Evolutionary conservation across 2,113 vertebrate genomes (phyloP).

Genomic region (Protomyctophum bolini): DNA sequence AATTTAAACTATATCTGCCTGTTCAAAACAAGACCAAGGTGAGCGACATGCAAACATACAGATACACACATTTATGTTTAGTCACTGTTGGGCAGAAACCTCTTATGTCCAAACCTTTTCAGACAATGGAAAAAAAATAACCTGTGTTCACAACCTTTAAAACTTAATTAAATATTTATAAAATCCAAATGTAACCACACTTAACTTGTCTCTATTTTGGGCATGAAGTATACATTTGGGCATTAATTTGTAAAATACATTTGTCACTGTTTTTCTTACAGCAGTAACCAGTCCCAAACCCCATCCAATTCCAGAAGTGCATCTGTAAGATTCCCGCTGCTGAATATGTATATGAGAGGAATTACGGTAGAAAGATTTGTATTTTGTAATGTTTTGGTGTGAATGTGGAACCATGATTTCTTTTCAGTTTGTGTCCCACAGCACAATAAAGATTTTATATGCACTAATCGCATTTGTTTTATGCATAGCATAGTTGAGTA

Average conservation of each 20-base stretch:
- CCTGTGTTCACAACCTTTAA: too few relatives aligned
- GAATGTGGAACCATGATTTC: slow-evolving; percentile 44
- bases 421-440: slow-evolving; percentile 43
- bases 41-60: slow-evolving; percentile 21
- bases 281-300: slow-evolving; percentile 47
- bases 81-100: too few relatives aligned
- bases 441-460: slow-evolving; percentile 64
- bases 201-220: neutral
- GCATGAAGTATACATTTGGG: too few relatives aligned
- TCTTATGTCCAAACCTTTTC: too few relatives aligned
- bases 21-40: slow-evolving; percentile 97
- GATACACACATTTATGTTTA: neutral
- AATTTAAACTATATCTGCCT: slow-evolving; percentile 96
- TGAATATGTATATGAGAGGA: slow-evolving; percentile 1
- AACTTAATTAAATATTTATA: too few relatives aligned
- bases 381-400: slow-evolving; percentile 31
- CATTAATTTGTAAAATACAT: neutral
- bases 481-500: too few relatives aligned
- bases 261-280: slow-evolving; percentile 53
- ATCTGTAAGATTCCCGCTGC: slow-evolving; percentile 22
- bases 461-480: neutral
- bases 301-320: slow-evolving; percentile 10
- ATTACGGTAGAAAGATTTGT: slow-evolving; percentile 17
- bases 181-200: too few relatives aligned
- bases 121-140: too few relatives aligned